Percentiles rank a stretch among this genome's conserved stretches.
Evolutionary conservation across 2,888 invertebrate species (phyloP).

Genomic region (Diaprepes abbreviatus): DNA sequence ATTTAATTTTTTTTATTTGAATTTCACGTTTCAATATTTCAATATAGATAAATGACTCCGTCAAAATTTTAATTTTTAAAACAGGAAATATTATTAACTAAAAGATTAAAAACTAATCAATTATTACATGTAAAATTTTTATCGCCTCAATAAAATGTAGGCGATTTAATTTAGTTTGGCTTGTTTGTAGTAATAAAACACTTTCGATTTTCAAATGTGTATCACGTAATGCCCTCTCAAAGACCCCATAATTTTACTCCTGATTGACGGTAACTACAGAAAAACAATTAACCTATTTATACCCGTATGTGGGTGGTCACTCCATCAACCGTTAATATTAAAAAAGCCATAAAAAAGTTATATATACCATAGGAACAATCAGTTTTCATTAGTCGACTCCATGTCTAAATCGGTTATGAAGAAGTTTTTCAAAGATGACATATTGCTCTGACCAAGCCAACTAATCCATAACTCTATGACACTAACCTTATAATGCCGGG

Average conservation of each 20-base stretch:
- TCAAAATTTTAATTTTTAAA: no score
- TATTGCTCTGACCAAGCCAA: constrained; percentile 47
- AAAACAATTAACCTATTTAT: constrained; percentile 38
- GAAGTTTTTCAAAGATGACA: constrained; percentile 48
- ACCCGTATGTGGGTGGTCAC: constrained; percentile 28
- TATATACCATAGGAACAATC: constrained; percentile 30
- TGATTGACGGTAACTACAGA: constrained; percentile 21
- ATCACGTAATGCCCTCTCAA: constrained; percentile 33
- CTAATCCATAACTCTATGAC: constrained; percentile 63
- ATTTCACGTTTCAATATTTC: no score
- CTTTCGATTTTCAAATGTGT: constrained; percentile 29
- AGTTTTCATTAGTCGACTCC: constrained; percentile 34
- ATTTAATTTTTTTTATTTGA: no score
- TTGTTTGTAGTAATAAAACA: constrained; percentile 14
- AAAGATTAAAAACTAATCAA: not conserved
- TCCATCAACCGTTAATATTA: constrained; percentile 24
- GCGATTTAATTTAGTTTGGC: constrained; percentile 10
- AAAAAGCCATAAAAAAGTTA: constrained; percentile 22
- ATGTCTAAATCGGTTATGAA: constrained; percentile 27
- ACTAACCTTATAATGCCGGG: constrained; percentile 63
- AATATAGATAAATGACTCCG: no score
- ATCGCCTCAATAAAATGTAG: not conserved
- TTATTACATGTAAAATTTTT: constrained; percentile 6
- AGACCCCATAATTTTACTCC: constrained; percentile 29
- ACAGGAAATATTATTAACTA: no score